Evolutionary conservation across 2,113 vertebrate species (phyloP).

Genomic region (Poeciliopsis turrubarensis): DNA sequence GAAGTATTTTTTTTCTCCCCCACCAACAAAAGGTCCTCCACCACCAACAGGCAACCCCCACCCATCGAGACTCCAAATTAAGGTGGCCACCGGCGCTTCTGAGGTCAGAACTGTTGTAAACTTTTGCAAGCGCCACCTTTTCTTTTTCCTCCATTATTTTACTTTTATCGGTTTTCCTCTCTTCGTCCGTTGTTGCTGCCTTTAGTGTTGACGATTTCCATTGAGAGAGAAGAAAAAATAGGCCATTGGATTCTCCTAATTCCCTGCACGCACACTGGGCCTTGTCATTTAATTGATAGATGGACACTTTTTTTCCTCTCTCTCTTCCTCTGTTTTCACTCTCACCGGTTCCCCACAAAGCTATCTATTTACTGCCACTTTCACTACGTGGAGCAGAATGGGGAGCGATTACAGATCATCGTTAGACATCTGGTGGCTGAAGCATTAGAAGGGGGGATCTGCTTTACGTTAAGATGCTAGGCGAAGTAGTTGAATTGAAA

Average conservation of each 20-base stretch:
- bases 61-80: slow-evolving; percentile 36
- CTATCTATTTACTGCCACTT: slow-evolving; percentile 63
- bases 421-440: slow-evolving; percentile 52
- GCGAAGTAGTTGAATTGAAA: background rate
- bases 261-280: slow-evolving; percentile 54
- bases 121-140: slow-evolving; percentile 58
- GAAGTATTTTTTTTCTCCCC: slow-evolving; percentile 37
- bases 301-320: slow-evolving; percentile 19
- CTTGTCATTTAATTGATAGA: slow-evolving; percentile 70
- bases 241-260: slow-evolving; percentile 65
- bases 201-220: slow-evolving; percentile 74
- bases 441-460: slow-evolving; percentile 56
- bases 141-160: slow-evolving; percentile 52
- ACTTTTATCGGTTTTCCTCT: slow-evolving; percentile 65
- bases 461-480: slow-evolving; percentile 26
- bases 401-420: slow-evolving; percentile 56
- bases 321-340: slow-evolving; percentile 5
- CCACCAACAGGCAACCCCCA: slow-evolving; percentile 27
- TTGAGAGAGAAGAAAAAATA: slow-evolving; percentile 52
- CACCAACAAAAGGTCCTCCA: slow-evolving; percentile 41
- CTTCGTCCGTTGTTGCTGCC: slow-evolving; percentile 62
- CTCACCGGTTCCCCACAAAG: slow-evolving; percentile 33
- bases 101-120: slow-evolving; percentile 47
- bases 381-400: slow-evolving; percentile 53
- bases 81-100: slow-evolving; percentile 37